Conservation (phyloP, 2,113 vertebrate genomes). For the Pterocles orientalis region DNA sequence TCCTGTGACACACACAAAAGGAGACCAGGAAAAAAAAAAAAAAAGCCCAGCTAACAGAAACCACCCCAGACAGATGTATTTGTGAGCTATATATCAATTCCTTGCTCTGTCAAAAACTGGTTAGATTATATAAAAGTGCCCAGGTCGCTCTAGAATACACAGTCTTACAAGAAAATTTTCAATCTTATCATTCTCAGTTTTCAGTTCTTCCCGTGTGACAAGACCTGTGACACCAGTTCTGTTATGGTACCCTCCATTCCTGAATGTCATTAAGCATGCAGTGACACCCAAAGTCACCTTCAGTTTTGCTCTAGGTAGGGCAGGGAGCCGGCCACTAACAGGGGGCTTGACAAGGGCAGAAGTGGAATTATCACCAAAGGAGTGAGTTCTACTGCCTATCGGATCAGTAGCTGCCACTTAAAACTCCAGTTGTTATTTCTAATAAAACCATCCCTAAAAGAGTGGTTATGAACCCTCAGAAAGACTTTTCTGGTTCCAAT, state of each 20-base stretch:
- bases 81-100: background rate
- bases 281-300: background rate
- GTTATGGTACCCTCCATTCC: background rate
- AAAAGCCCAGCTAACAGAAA: background rate
- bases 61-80: background rate
- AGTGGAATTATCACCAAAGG: background rate
- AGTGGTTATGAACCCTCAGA: background rate
- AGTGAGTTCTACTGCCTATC: background rate
- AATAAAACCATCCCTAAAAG: background rate
- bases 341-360: background rate
- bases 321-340: background rate
- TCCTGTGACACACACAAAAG: background rate
- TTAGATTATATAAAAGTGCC: background rate
- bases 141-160: background rate
- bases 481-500: background rate
- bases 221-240: background rate
- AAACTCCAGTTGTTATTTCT: background rate
- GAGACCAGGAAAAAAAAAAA: background rate
- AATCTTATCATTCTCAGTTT: background rate
- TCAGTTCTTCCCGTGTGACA: background rate
- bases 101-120: background rate
- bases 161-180: background rate
- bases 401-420: background rate
- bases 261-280: background rate
- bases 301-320: background rate